Base-by-base conservation (phyloP, 2,797 vertebrate species). In the Morus bassanus region DNA sequence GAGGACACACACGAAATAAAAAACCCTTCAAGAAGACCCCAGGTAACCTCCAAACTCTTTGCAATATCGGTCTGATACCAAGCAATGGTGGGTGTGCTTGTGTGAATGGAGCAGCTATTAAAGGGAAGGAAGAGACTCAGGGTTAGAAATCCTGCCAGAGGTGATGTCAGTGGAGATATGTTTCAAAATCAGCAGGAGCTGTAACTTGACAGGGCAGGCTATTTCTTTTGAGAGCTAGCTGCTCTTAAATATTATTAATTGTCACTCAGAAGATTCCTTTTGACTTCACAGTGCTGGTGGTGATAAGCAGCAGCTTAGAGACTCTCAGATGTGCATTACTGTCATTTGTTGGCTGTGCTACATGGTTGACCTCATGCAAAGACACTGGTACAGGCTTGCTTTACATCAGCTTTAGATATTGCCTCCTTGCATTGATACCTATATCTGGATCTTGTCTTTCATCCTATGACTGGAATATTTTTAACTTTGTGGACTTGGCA, bases 361-460 rank as follows among this genome's bases (percentile, higher is more conserved):
- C 0, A 0, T 60, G 10, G 28, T 12, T 91, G 30, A 48, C 57
- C n/a, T 91, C 9, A 1, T 37, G 35, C 33, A 54, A 61, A 69
- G 63, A 6, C 24, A 25, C 6, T 60, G 78, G 12, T 65, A 17
- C 7, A 41, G 25, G 14, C 57, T 76, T 76, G 8, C 17, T 69
- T 70, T 48, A 14, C 13, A 15, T 51, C 18, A 18, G 11, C 13
- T 60, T 85, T 61, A 28, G 41, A 6, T 65, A 3, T 31, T 63
- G 5, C 8, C 13, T 65, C 12, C 27, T 65, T 64, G 21, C 37
- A 13, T 5, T 68, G 27, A 51, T 46, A 46, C 19, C 17, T 35
- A 0, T 50, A 18, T 64, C 61, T 86, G 33, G 11, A 11, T 86
- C 23, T 73, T 91, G 51, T 9, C 21, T 81, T 87, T 89, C 35